phyloP scores from a whole-genome alignment of 1,140 invertebrate species.

The Branchinecta lindahli region DNA sequence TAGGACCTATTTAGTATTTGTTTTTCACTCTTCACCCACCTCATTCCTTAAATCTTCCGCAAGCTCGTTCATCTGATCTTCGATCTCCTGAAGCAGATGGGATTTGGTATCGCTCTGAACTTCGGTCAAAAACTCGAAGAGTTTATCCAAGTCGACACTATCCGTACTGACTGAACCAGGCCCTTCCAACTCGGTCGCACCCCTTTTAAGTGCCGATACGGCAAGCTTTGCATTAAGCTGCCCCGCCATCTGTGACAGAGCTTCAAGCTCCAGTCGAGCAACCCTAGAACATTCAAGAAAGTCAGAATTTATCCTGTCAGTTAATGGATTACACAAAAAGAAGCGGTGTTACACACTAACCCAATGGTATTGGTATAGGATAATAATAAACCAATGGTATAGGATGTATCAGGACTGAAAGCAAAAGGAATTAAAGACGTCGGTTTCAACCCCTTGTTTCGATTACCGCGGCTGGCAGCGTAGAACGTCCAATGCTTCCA shows the following conservation, averaged over 20 bases:
- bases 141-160: constrained; percentile 75
- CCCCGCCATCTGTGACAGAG: constrained; percentile 55
- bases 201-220: constrained; percentile 16
- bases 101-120: constrained; percentile 38
- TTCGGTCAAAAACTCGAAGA: constrained; percentile 81
- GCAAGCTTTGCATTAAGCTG: constrained; percentile 48
- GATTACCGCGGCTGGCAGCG: no score
- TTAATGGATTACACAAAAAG: constrained; percentile 24
- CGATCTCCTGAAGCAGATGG: constrained; percentile 65
- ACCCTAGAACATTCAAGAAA: constrained; percentile 36
- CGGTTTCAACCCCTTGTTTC: no score
- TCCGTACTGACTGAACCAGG: constrained; percentile 38
- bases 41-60: constrained; percentile 43
- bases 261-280: constrained; percentile 56
- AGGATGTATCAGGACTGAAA: no score
- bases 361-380: no score
- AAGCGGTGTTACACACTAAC: no score
- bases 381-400: no score
- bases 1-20: no score
- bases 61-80: constrained; percentile 61
- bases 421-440: no score
- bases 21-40: no score
- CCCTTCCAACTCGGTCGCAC: constrained; percentile 31
- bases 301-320: not conserved
- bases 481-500: no score